Percentiles rank a stretch among this genome's conserved stretches.
Conservation (phyloP, 2,888 invertebrate genomes). For the Drosophila macrospina region DNA sequence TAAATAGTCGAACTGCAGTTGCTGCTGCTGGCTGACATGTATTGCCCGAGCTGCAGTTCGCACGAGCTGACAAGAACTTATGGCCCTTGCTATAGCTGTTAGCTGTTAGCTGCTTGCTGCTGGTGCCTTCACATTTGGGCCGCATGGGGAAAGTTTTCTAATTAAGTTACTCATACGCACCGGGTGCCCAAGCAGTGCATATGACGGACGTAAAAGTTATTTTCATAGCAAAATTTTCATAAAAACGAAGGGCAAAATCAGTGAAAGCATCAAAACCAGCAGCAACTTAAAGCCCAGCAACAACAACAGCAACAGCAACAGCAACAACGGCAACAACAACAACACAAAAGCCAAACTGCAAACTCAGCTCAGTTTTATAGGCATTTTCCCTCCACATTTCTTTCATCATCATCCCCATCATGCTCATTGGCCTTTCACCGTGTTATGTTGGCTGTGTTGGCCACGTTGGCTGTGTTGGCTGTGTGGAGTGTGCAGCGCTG, state of each 20-base stretch:
- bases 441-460: too few relatives aligned
- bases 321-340: slow-evolving; percentile 58
- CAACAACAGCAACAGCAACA: slow-evolving; percentile 59
- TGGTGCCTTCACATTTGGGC: slow-evolving; percentile 49
- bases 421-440: background rate
- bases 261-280: slow-evolving; percentile 59
- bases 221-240: slow-evolving; percentile 57
- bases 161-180: slow-evolving; percentile 81
- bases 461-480: slow-evolving; percentile 7
- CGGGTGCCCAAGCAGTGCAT: slow-evolving; percentile 66
- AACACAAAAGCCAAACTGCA: slow-evolving; percentile 71
- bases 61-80: slow-evolving; percentile 61
- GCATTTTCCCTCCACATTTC: background rate
- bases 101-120: background rate
- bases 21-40: slow-evolving; percentile 3
- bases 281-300: slow-evolving; percentile 60
- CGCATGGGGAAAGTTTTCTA: slow-evolving; percentile 73
- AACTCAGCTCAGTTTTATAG: slow-evolving; percentile 52
- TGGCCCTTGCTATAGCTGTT: slow-evolving; percentile 2
- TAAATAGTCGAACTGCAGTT: slow-evolving; percentile 32
- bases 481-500: slow-evolving; percentile 39
- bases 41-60: slow-evolving; percentile 39
- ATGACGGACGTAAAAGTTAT: slow-evolving; percentile 80
- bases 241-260: slow-evolving; percentile 21
- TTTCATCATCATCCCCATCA: background rate